Conservation (phyloP, 2,113 vertebrate species). For the Elephas maximus region DNA sequence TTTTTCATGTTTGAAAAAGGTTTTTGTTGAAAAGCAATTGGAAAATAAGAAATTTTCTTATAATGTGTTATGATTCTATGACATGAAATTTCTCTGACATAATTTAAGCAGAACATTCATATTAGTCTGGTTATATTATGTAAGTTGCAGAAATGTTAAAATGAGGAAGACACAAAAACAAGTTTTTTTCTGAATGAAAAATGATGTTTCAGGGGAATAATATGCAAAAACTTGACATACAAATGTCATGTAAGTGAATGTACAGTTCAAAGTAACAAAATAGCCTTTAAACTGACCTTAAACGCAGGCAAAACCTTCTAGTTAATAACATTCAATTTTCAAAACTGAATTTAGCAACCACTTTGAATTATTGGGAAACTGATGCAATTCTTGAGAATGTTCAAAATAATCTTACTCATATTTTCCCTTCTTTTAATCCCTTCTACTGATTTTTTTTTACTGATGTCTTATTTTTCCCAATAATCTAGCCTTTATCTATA, state of each 20-base stretch:
- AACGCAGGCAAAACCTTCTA: background rate
- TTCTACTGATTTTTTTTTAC: background rate
- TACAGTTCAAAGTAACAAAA: background rate
- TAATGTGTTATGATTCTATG: background rate
- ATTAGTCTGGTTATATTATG: background rate
- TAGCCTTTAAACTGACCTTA: background rate
- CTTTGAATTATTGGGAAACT: constrained; percentile 53
- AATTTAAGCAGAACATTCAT: constrained; percentile 33
- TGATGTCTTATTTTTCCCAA: background rate
- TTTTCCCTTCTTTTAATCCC: background rate
- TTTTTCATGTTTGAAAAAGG: background rate
- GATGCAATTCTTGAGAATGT: background rate
- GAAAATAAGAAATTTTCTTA: background rate
- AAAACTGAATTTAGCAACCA: constrained; percentile 22
- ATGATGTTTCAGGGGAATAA: background rate
- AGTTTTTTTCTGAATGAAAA: background rate
- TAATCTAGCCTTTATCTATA: background rate
- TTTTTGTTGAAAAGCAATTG: background rate
- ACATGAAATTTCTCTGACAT: background rate
- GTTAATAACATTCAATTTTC: constrained; percentile 43
- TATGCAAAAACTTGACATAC: background rate
- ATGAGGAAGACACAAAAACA: background rate
- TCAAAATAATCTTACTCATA: background rate
- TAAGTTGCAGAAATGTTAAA: constrained; percentile 3
- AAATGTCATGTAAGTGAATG: background rate